phyloP scores from a whole-genome alignment of 2,113 vertebrate genomes.

The Scortum barcoo region DNA sequence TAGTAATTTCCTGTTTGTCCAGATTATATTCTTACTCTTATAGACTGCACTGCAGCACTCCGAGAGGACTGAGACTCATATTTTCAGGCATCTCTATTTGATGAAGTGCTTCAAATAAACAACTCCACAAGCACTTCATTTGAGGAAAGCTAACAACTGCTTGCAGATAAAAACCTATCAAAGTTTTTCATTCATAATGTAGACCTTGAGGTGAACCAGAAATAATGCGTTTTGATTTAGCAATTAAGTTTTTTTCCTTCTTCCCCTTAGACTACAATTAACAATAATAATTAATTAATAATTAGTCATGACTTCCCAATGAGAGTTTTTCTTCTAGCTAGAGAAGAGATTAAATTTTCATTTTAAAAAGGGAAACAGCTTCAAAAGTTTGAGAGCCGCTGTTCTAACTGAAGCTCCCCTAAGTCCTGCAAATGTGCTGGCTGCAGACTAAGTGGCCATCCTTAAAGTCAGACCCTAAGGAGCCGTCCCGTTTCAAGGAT shows the following conservation, averaged over 20 bases:
- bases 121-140: background rate
- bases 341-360: slow-evolving; percentile 30
- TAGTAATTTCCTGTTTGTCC: background rate
- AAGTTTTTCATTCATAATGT: slow-evolving; percentile 37
- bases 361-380: slow-evolving; percentile 39
- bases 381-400: slow-evolving; percentile 27
- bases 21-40: slow-evolving; percentile 1
- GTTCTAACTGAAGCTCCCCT: slow-evolving; percentile 23
- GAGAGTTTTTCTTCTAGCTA: slow-evolving; percentile 24
- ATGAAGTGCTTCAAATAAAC: slow-evolving; percentile 25
- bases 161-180: background rate
- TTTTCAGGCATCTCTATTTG: slow-evolving; percentile 1
- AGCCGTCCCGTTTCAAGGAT: slow-evolving; percentile 40
- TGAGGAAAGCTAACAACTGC: slow-evolving; percentile 8
- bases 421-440: slow-evolving; percentile 17
- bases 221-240: slow-evolving; percentile 38
- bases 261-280: slow-evolving; percentile 46
- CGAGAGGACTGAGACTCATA: background rate
- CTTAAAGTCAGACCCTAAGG: slow-evolving; percentile 50
- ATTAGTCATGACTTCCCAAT: slow-evolving; percentile 42
- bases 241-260: slow-evolving; percentile 19
- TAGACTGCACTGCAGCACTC: background rate
- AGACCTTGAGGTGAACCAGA: slow-evolving; percentile 45
- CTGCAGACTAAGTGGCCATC: slow-evolving; percentile 25
- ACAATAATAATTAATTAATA: slow-evolving; percentile 48